Conservation (phyloP, 2,113 vertebrate genomes). For the Trochalopteron elliotii region DNA sequence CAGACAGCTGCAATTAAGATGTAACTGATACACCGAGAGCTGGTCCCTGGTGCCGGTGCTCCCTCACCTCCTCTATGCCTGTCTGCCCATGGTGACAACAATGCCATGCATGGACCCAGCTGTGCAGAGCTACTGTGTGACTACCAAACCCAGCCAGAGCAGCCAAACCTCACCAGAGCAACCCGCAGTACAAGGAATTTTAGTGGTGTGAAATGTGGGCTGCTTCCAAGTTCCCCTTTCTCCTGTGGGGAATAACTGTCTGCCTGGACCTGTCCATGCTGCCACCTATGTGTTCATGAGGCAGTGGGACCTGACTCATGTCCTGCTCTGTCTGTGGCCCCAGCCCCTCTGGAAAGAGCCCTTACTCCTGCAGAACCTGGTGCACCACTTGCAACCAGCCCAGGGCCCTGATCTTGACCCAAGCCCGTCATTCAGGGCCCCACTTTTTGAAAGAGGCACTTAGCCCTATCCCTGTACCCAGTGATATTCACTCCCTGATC, state of each 20-base stretch:
- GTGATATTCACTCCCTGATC: neutral
- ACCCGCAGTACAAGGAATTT: neutral
- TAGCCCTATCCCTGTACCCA: neutral
- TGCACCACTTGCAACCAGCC: neutral
- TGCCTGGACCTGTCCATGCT: neutral
- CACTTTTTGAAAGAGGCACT: rapidly evolving
- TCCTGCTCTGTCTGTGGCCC: neutral
- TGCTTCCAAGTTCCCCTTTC: neutral
- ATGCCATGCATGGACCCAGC: neutral
- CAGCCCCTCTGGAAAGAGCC: rapidly evolving
- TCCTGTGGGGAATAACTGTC: neutral
- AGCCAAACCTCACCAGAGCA: neutral
- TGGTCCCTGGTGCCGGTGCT: rapidly evolving
- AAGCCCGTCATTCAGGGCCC: neutral
- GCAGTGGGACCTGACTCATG: rapidly evolving
- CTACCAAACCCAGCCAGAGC: neutral
- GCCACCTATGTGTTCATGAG: neutral
- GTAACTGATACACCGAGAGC: neutral
- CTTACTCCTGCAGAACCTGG: neutral
- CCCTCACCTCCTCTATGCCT: neutral
- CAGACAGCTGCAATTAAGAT: slow-evolving; percentile 36
- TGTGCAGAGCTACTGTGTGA: neutral
- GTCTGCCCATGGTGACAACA: neutral
- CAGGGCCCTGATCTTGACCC: neutral
- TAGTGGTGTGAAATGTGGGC: neutral